Conservation (phyloP, 1,140 invertebrate species). For the Olivierus martensii region DNA sequence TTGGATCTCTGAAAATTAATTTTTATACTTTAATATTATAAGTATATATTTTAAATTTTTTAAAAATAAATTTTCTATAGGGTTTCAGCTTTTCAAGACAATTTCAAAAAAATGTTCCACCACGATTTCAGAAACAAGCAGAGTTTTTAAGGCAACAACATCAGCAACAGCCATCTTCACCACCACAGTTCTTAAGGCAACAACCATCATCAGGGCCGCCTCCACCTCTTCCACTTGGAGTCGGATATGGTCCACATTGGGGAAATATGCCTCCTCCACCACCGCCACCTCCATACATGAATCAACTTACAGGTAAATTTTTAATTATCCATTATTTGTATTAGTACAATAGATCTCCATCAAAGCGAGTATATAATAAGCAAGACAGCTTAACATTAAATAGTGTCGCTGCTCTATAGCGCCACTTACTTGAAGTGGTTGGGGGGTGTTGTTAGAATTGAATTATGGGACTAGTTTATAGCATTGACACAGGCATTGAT, state of each 20-base stretch:
- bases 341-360: no score
- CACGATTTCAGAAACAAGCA: constrained; percentile 61
- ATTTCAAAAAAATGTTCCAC: constrained; percentile 66
- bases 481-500: no score
- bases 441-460: no score
- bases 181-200: constrained; percentile 1
- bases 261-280: constrained; percentile 25
- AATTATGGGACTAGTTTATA: no score
- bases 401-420: no score
- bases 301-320: constrained; percentile 26
- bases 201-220: constrained; percentile 3
- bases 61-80: not conserved
- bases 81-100: constrained; percentile 14
- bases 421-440: no score
- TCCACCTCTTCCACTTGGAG: constrained; percentile 23
- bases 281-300: constrained; percentile 27
- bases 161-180: constrained; percentile 15
- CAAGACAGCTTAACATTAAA: no score
- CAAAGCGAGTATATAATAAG: no score
- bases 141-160: constrained; percentile 20
- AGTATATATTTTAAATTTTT: no score
- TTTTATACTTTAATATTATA: no score
- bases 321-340: no score
- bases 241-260: constrained; percentile 25
- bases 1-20: no score